Evolutionary conservation across 2,113 vertebrate genomes (phyloP), one percentile per base, ranked within the genome.

Genomic region (Leptosomus discolor): DNA sequence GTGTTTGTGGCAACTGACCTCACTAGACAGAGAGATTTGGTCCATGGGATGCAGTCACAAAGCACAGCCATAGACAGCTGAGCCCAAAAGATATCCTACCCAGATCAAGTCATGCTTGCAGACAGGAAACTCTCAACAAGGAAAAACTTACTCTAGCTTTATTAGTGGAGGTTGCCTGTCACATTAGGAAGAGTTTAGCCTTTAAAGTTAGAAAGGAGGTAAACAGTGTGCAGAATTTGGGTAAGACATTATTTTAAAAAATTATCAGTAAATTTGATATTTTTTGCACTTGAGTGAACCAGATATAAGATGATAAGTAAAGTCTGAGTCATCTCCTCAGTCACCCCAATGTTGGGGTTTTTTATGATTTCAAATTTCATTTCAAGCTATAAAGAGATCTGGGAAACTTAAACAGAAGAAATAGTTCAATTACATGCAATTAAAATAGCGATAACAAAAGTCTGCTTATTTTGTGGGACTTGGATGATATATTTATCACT

Each of bases 291-390:
- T 82, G 11, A 60, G 14, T 22, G 17, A 74, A 51, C 5, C 14
- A 41, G 15, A 32, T 26, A 12, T 5, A 22, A 67, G 48, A 57
- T 29, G 30, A 20, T 13, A 53, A 82, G 26, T 17, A n/a, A 68
- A 54, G 14, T 48, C 69, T 85, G 34, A 85, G 74, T 60, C 17
- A 51, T 5, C 24, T 70, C 37, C 41, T 60, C 50, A 60, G 6
- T 26, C 53, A 63, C 27, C 36, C 11, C 0, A 0, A 37, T 29
- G 11, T 1, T 32, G 39, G 8, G 1, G 11, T 45, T 41, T 57
- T 26, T n/a, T 18, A 61, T 70, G n/a, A 4, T 30, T 15, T 19
- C 24, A 50, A 48, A 75, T 46, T 90, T 76, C 54, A 65, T 46
- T 43, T 79, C 57, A 69, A 57, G n/a, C 50, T 76, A 30, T 30